Evolutionary conservation across 2,113 vertebrate genomes (phyloP), one percentile per base, ranked within the genome.

Genomic region (Alethe castanea): DNA sequence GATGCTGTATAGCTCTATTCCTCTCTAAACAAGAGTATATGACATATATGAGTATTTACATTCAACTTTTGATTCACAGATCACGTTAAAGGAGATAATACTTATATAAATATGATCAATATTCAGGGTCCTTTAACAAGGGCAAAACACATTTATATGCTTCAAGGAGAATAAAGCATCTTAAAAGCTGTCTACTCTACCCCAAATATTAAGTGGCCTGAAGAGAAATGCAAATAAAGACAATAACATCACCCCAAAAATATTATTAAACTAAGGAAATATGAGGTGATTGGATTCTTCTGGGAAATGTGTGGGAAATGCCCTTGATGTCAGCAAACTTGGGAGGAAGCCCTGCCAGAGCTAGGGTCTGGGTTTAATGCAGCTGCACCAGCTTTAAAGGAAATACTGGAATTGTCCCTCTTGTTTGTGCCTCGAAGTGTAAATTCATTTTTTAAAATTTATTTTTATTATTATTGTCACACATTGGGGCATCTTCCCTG

Each of bases 401-500:
- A 33, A 80, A 38, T 9, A 5, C 9, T 70, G 81, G 59, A 80
- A 70, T 14, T 3, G 1, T 48, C 48, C 50, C 22, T 69, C 16
- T 59, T 8, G 4, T 42, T 88, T 2, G 3, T 60, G 28, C 53
- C 44, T 71, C 25, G 15, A 60, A 84, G 57, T 2, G 1, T 15
- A 84, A 91, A 57, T 38, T 67, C 67, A 33, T 57, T 9, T 59
- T 24, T 81, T 8, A 16, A 52, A 28, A 52, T 59, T n/a, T 38
- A 29, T 28, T 15, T 17, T 73, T 29, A 4, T 56, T 36, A 3
- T 64, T 42, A 12, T 62, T 19, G 11, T 74, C 59, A 31, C 26
- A 19, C 47, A n/a, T 4, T 67, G 54, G 79, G 87, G 67, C 94
- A 95, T 96, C 94, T 94, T 67, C 91, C 92, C 90, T 52, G 36